Conservation (phyloP, 2,113 vertebrate species). For the Coptodon rendalli region DNA sequence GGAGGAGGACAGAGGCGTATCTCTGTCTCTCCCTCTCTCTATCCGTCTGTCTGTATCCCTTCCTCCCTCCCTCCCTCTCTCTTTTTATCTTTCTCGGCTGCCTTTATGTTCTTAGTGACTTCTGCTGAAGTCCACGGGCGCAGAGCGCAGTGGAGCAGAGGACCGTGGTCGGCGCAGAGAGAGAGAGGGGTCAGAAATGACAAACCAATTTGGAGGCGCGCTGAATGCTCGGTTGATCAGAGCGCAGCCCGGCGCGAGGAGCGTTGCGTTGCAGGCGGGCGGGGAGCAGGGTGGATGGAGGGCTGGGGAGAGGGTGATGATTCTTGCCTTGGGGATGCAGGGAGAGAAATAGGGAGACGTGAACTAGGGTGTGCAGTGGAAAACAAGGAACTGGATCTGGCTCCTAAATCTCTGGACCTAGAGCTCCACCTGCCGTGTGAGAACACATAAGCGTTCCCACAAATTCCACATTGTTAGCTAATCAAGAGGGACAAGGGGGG, state of each 20-base stretch:
- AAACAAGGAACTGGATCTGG: conserved; percentile 67
- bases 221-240: conserved; percentile 59
- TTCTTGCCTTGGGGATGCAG: conserved; percentile 52
- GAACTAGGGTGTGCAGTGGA: conserved; percentile 39
- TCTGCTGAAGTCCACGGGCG: conserved; percentile 43
- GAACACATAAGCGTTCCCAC: background rate
- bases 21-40: conserved; percentile 25
- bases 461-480: background rate
- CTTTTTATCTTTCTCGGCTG: conserved; percentile 6
- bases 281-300: conserved; percentile 8
- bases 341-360: conserved; percentile 3
- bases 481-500: background rate
- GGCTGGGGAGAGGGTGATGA: conserved; percentile 22
- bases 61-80: background rate
- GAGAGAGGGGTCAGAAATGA: conserved; percentile 62
- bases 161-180: conserved; percentile 19
- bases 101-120: conserved; percentile 48
- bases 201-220: conserved; percentile 66
- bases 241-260: conserved; percentile 44
- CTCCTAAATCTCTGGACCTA: conserved; percentile 53
- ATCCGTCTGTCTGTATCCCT: conserved; percentile 17
- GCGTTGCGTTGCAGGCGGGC: conserved; percentile 48
- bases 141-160: conserved; percentile 38
- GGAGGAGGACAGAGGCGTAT: conserved; percentile 52
- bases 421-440: conserved; percentile 71